A percentile compares a stretch with the other conserved stretches of the same genome.
These are phyloP conservation scores for Plagodis pulveraria DNA, from an alignment of 2,888 invertebrate species.

Conservation along the genomic window DNA sequence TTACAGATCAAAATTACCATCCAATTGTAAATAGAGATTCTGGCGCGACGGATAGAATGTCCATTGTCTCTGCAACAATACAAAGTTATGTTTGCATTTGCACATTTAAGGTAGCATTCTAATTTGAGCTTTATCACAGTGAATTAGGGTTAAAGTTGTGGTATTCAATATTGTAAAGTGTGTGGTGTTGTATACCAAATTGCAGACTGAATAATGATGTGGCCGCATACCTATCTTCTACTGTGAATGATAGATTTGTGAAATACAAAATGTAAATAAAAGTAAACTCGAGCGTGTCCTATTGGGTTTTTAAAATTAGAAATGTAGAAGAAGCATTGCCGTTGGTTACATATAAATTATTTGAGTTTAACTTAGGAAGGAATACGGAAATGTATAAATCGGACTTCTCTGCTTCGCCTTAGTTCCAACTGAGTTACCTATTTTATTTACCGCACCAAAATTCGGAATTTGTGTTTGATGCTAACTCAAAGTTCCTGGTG, in stretches of 20 bases:
- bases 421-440: no score
- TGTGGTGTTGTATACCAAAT: conserved; percentile 37
- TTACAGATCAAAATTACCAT: conserved; percentile 35
- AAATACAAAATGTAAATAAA: conserved; percentile 45
- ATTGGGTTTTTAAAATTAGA: no score
- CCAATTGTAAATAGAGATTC: conserved; percentile 37
- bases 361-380: no score
- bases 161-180: conserved; percentile 25
- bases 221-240: conserved; percentile 57
- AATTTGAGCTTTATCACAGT: conserved; percentile 47
- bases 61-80: conserved; percentile 65
- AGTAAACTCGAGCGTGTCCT: no score
- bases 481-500: no score
- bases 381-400: no score
- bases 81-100: conserved; percentile 38
- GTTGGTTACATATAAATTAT: no score
- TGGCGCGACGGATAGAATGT: conserved; percentile 61
- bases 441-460: no score
- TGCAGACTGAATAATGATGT: conserved; percentile 71
- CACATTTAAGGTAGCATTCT: conserved; percentile 34
- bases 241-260: conserved; percentile 46
- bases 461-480: no score
- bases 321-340: no score
- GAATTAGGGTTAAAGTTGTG: conserved; percentile 37
- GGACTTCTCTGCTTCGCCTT: no score